Evolutionary conservation across 2,113 vertebrate species (phyloP), one percentile per base, ranked within the genome.

Genomic region (Himantopus leucocephalus): DNA sequence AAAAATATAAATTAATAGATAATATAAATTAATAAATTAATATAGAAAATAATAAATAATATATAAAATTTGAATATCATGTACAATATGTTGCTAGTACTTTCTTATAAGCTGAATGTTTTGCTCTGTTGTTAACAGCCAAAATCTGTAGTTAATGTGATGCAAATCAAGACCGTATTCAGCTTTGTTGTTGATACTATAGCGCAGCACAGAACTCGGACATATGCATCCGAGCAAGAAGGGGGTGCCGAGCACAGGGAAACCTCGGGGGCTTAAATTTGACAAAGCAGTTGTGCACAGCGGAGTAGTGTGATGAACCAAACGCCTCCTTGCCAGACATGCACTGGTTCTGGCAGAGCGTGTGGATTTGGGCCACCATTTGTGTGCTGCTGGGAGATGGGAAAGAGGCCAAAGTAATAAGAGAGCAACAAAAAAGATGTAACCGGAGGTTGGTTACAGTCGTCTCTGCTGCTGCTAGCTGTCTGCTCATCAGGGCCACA

Each of bases 41-140:
- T 7, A 19, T 21, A 30, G 1, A 59, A 6, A 9, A 8, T 10
- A 59, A 48, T 4, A 52, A 50, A 14, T 5, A 12, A 5, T 4
- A 29, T 0, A 9, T 14, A 16, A 7, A 27, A 19, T 32, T 62
- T 48, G 10, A 13, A 45, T 23, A 29, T 8, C 1, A 48, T 34
- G 8, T 77, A 56, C 53, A 67, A 62, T 30, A 43, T 14, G 1
- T 48, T 60, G 41, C 21, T 71, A 14, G 23, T 66, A 12, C 17
- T 68, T 67, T 82, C 26, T 71, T 43, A 8, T 2, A 67, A 37
- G n/a, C 39, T 63, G n/a, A 66, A 68, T 8, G 4, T 62, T 90
- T 91, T 92, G 11, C 29, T 70, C 66, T 22, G 8, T 20, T 90
- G 16, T 24, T 47, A 53, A 30, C 13, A 66, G 32, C 19, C 24